Percentiles rank a stretch among this genome's conserved stretches.
phyloP scores from a whole-genome alignment of 1,140 invertebrate genomes.

The Arctopsyche grandis region DNA sequence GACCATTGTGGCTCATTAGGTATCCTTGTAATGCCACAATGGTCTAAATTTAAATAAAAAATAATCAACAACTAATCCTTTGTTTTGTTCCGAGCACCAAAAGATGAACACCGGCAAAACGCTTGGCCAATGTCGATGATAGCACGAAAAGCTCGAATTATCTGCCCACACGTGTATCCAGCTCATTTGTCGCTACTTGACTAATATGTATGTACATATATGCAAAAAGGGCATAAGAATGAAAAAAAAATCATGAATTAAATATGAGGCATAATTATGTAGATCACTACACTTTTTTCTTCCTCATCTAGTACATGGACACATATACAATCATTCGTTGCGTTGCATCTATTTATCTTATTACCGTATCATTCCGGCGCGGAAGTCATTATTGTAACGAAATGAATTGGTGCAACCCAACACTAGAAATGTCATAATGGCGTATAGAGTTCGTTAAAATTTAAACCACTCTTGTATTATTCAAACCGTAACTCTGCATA shows the following conservation, averaged over 20 bases:
- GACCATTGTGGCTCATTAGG: too few relatives aligned
- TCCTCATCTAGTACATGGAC: neutral
- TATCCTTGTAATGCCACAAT: too few relatives aligned
- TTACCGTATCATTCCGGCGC: slow-evolving; percentile 12
- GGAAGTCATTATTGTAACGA: slow-evolving; percentile 32
- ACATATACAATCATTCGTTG: neutral
- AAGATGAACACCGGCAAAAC: too few relatives aligned
- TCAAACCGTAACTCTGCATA: too few relatives aligned
- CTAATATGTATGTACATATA: too few relatives aligned
- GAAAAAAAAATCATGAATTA: neutral
- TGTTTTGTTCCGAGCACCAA: too few relatives aligned
- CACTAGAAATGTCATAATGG: slow-evolving; percentile 1
- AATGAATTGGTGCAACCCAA: slow-evolving; percentile 7
- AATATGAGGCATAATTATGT: slow-evolving; percentile 20
- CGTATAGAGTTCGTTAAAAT: slow-evolving; percentile 1
- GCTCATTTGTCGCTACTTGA: too few relatives aligned
- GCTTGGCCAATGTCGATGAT: too few relatives aligned
- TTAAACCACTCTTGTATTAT: neutral
- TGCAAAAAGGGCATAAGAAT: neutral
- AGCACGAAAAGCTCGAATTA: too few relatives aligned
- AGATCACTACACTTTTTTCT: neutral
- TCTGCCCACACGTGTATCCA: too few relatives aligned
- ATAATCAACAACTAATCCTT: too few relatives aligned
- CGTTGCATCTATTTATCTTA: slow-evolving; percentile 25
- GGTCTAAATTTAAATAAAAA: too few relatives aligned